Percentiles rank a stretch among this genome's conserved stretches.
phyloP scores from a whole-genome alignment of 2,888 invertebrate species.

The Tryphoninae sp. region DNA sequence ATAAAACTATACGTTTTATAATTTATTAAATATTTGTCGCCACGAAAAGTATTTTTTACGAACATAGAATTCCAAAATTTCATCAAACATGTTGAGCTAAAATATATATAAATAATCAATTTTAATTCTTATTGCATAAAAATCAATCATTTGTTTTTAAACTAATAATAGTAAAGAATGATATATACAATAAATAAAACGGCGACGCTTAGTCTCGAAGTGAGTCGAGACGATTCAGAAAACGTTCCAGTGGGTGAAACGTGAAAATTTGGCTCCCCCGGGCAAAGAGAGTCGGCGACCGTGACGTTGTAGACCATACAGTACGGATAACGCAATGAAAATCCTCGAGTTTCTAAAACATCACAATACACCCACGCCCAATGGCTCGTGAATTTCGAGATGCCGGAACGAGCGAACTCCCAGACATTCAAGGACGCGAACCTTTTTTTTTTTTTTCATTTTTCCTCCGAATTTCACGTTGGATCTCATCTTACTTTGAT shows the following conservation, averaged over 20 bases:
- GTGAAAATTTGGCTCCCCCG: neutral
- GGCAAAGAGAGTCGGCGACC: slow-evolving; percentile 2
- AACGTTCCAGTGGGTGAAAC: neutral
- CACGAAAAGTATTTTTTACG: no score
- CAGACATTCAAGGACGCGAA: slow-evolving; percentile 51
- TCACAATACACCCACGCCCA: slow-evolving; percentile 32
- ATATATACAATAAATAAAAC: no score
- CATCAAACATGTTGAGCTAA: neutral
- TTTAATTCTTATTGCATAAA: neutral
- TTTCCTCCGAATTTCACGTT: slow-evolving; percentile 24
- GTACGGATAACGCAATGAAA: neutral
- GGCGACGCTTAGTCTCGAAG: neutral
- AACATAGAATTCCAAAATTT: no score
- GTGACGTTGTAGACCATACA: slow-evolving; percentile 20
- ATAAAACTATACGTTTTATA: no score
- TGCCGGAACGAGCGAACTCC: slow-evolving; percentile 57
- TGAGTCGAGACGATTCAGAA: neutral
- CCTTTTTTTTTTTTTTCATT: no score
- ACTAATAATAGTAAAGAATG: no score
- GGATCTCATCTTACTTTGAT: slow-evolving; percentile 35
- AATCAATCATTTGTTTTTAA: no score
- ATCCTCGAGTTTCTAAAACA: slow-evolving; percentile 40
- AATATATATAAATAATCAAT: neutral
- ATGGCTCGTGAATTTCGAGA: slow-evolving; percentile 27
- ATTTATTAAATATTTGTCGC: no score